phyloP scores from a whole-genome alignment of 2,113 vertebrate species.

The Ranitomeya imitator region DNA sequence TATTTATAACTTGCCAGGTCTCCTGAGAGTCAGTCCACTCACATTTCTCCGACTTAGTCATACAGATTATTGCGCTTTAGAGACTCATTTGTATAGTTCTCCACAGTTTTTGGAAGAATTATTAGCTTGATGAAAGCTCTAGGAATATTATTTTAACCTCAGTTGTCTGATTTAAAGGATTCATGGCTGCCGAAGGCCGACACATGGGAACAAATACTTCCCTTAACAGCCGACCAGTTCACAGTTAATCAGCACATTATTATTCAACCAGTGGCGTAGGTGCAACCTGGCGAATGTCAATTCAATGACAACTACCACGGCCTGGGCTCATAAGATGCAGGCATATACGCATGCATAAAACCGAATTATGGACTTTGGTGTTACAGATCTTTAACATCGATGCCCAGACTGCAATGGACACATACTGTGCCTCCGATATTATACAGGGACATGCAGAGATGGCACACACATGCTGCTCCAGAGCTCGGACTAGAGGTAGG shows the following conservation, averaged over 20 bases:
- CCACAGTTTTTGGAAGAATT: neutral
- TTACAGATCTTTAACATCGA: too few species aligned
- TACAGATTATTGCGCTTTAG: slow-evolving; percentile 26
- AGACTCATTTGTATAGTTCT: slow-evolving; percentile 19
- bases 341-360: neutral
- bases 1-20: slow-evolving; percentile 45
- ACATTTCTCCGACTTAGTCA: slow-evolving; percentile 1
- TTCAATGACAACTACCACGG: neutral
- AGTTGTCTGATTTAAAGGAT: slow-evolving; percentile 19
- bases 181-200: neutral
- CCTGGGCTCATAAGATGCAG: neutral
- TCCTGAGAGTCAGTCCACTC: slow-evolving; percentile 27
- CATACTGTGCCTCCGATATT: too few species aligned
- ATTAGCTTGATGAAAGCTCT: slow-evolving; percentile 2
- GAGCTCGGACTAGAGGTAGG: too few species aligned
- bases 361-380: too few species aligned
- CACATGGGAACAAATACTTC: neutral
- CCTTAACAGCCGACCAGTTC: slow-evolving; percentile 9
- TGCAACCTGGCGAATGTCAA: neutral
- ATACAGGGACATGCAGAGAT: too few species aligned
- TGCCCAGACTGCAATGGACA: too few species aligned
- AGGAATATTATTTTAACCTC: slow-evolving; percentile 35
- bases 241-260: neutral
- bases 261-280: neutral
- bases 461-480: too few species aligned